Percentiles rank a stretch among this genome's conserved stretches.
These are phyloP conservation scores for Pollachius pollachius DNA, from an alignment of 2,113 vertebrate species.

Conservation along the genomic window DNA sequence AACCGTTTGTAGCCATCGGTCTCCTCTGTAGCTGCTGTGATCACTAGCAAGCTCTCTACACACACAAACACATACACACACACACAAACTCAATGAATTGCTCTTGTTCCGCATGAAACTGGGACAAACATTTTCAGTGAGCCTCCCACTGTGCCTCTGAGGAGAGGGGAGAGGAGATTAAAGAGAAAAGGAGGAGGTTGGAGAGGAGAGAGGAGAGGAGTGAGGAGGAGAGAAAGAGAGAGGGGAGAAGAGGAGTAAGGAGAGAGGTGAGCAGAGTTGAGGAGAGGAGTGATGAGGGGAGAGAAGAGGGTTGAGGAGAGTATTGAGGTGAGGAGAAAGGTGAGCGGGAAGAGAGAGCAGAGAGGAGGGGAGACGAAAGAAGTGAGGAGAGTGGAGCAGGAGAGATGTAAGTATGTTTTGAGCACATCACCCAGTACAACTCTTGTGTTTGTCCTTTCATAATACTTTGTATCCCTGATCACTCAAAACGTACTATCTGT, in stretches of 20 bases:
- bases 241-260: no score
- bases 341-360: not conserved
- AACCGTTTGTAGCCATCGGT: slow-evolving; percentile 85
- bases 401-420: no score
- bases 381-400: no score
- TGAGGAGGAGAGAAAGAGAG: not conserved
- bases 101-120: no score
- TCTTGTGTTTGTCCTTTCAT: no score
- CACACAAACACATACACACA: slow-evolving; percentile 8
- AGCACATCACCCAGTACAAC: no score
- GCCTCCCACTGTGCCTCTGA: not conserved
- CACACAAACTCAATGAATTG: not conserved
- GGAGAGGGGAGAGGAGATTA: not conserved
- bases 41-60: slow-evolving; percentile 80
- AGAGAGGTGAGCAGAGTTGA: not conserved
- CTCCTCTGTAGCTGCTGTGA: slow-evolving; percentile 83
- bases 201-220: not conserved
- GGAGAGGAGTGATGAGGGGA: not conserved
- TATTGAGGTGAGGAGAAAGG: no score
- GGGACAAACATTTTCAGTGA: no score
- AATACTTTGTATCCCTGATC: no score
- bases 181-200: not conserved
- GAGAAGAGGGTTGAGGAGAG: no score
- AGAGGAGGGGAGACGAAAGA: no score
- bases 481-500: no score